Conservation (phyloP, 1,140 invertebrate genomes). For the Zaprionus taronus region DNA sequence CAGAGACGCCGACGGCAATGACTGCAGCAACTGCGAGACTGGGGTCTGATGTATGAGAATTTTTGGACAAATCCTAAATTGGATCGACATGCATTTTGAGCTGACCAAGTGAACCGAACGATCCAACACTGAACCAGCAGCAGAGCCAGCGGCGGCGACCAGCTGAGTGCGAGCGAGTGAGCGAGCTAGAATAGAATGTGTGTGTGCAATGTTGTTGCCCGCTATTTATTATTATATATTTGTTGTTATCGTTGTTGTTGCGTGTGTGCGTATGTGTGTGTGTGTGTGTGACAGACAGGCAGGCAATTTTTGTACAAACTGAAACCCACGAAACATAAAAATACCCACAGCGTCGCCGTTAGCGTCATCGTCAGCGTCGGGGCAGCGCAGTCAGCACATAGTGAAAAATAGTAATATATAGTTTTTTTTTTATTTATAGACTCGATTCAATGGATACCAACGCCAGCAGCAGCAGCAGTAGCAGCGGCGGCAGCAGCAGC, state of each 20-base stretch:
- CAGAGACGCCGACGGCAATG: conserved; percentile 9
- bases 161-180: conserved; percentile 43
- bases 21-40: background rate
- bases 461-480: conserved; percentile 38
- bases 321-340: conserved; percentile 53
- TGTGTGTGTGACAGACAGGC: conserved; percentile 18
- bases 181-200: conserved; percentile 45
- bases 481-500: conserved; percentile 8
- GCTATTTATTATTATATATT: background rate
- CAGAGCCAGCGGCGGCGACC: conserved; percentile 6
- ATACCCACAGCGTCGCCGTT: conserved; percentile 34
- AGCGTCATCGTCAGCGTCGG: background rate
- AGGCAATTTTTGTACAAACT: conserved; percentile 26
- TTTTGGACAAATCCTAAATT: conserved; percentile 32
- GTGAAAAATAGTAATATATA: conserved; percentile 43
- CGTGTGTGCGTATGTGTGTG: conserved; percentile 2
- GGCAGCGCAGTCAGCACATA: background rate
- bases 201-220: conserved; percentile 29
- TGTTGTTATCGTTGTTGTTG: conserved; percentile 10
- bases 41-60: conserved; percentile 23
- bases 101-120: conserved; percentile 41
- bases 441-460: conserved; percentile 63
- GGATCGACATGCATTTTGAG: conserved; percentile 30
- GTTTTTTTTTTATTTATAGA: conserved; percentile 46
- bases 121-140: conserved; percentile 38